These are phyloP conservation scores for Ptyas mucosa DNA, from an alignment of 2,113 vertebrate genomes.

Conservation along the genomic window DNA sequence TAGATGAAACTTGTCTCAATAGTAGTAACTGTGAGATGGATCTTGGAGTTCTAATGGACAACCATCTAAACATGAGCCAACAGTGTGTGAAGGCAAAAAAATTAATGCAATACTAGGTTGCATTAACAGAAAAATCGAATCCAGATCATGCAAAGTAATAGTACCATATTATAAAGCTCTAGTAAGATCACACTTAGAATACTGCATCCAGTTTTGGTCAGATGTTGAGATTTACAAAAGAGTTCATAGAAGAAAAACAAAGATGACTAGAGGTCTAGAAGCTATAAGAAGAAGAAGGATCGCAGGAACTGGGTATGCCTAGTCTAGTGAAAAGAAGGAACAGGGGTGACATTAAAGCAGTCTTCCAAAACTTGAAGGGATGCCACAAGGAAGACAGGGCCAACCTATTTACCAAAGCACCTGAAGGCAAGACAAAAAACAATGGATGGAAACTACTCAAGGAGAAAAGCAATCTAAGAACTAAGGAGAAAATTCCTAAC, in stretches of 20 bases:
- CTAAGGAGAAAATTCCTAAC: no score
- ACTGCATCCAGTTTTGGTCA: background rate
- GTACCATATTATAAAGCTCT: background rate
- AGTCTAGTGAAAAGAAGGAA: background rate
- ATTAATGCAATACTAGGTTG: background rate
- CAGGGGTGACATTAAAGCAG: background rate
- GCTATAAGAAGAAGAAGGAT: background rate
- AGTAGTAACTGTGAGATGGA: background rate
- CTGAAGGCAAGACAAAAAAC: background rate
- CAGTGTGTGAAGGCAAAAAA: background rate
- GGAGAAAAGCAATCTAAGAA: background rate
- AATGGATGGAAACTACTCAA: background rate
- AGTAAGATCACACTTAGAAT: background rate
- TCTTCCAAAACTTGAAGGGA: background rate
- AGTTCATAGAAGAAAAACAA: background rate
- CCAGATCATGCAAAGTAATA: background rate
- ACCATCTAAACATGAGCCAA: background rate
- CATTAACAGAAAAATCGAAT: background rate
- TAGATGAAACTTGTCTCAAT: background rate
- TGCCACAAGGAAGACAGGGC: background rate
- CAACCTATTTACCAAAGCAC: background rate
- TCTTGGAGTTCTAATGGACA: background rate
- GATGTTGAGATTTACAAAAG: background rate
- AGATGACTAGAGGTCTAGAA: background rate
- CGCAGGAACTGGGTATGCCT: background rate